Conservation (phyloP, 92 coral and sea anemone genomes). For the Siderastrea siderea region DNA sequence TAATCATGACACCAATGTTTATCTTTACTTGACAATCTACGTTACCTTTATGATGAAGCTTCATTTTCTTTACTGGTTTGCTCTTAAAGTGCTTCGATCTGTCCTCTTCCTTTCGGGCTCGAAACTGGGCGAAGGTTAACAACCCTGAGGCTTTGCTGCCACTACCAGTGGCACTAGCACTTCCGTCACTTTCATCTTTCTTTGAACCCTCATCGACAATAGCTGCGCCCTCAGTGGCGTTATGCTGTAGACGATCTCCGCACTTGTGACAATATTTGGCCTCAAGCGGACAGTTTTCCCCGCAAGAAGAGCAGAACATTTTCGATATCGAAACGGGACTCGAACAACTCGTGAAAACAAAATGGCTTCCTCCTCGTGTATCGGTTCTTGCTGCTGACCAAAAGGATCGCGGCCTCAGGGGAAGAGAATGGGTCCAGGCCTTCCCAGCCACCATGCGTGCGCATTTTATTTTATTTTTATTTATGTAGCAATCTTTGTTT, state of each 20-base stretch:
- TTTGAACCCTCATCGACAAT: constrained; percentile 27
- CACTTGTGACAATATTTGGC: constrained; percentile 19
- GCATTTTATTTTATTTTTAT: constrained; percentile 4
- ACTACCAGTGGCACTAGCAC: constrained; percentile 22
- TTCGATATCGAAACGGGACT: background rate
- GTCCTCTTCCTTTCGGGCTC: constrained; percentile 63
- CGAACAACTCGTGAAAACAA: background rate
- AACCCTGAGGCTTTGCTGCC: constrained; percentile 21
- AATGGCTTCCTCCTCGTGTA: background rate
- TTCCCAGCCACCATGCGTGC: constrained; percentile 8
- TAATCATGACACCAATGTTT: constrained; percentile 59
- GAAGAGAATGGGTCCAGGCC: constrained; percentile 7
- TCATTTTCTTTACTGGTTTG: constrained; percentile 28
- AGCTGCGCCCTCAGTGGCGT: constrained; percentile 3
- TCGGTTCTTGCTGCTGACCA: no score
- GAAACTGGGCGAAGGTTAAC: constrained; percentile 62
- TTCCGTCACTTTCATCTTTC: constrained; percentile 18
- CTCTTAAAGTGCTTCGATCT: constrained; percentile 41
- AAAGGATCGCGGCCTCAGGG: no score
- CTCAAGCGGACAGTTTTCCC: background rate
- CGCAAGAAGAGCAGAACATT: constrained; percentile 30
- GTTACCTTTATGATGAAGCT: constrained; percentile 33
- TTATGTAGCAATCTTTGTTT: constrained; percentile 7
- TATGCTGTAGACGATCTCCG: background rate
- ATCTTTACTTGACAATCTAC: constrained; percentile 32